Conservation (phyloP, 2,797 vertebrate genomes). For the Myotis myotis region DNA sequence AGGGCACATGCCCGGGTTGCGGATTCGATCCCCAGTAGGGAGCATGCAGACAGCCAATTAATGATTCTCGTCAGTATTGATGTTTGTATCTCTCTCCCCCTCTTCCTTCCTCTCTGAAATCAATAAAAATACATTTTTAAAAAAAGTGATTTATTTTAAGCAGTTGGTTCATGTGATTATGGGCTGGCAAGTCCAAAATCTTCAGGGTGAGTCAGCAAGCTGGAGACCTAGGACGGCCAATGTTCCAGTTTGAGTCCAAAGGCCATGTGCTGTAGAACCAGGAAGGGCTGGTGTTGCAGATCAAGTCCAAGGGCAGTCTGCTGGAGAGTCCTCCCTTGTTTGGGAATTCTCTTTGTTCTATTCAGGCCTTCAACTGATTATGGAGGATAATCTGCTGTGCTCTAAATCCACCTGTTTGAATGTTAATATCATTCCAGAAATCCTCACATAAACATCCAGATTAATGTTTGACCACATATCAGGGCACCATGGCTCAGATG, state of each 20-base stretch:
- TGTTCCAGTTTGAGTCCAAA: neutral
- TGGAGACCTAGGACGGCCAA: neutral
- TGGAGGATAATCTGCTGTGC: neutral
- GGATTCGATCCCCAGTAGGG: no score
- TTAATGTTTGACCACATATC: neutral
- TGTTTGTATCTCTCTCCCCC: no score
- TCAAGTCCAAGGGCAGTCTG: neutral
- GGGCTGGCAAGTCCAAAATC: neutral
- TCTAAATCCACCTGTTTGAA: neutral
- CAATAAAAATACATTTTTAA: no score
- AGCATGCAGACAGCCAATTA: no score
- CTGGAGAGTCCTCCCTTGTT: neutral
- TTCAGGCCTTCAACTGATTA: neutral
- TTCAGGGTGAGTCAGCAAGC: neutral
- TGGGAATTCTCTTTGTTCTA: neutral
- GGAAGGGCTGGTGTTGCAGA: neutral
- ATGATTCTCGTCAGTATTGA: no score
- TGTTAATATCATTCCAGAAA: neutral
- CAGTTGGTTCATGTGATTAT: neutral
- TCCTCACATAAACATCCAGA: neutral
- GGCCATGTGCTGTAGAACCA: neutral
- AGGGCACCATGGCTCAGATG: neutral
- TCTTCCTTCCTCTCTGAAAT: no score
- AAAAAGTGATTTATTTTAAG: neutral
- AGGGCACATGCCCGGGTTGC: no score